Percentiles rank a stretch among this genome's conserved stretches.
Evolutionary conservation across 2,113 vertebrate species (phyloP).

Genomic region (Chionodraco myersi): DNA sequence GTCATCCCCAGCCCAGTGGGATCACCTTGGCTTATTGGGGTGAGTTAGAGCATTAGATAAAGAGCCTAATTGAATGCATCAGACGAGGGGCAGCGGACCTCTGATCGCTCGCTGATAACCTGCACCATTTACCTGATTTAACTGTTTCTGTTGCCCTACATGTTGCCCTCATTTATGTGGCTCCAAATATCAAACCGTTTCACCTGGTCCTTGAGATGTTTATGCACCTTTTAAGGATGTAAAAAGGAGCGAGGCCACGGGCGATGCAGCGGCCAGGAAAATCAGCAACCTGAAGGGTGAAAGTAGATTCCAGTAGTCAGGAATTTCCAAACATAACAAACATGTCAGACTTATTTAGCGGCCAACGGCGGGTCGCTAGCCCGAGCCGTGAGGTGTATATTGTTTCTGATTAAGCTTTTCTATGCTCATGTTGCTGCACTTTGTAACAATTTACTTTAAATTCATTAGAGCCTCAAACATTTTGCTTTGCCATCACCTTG

Average conservation of each 20-base stretch:
- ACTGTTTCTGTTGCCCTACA: slow-evolving; percentile 28
- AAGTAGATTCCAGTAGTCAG: slow-evolving; percentile 84
- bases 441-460: slow-evolving; percentile 77
- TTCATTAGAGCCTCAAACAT: slow-evolving; percentile 78
- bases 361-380: slow-evolving; percentile 55
- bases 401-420: slow-evolving; percentile 80
- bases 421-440: slow-evolving; percentile 62
- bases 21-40: slow-evolving; percentile 51
- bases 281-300: slow-evolving; percentile 71
- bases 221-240: slow-evolving; percentile 42
- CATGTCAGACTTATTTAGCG: slow-evolving; percentile 80
- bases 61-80: slow-evolving; percentile 74
- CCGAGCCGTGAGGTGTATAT: slow-evolving; percentile 74
- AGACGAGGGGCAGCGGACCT: slow-evolving; percentile 8
- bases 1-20: slow-evolving; percentile 80
- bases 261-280: slow-evolving; percentile 59
- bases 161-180: neutral
- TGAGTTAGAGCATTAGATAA: slow-evolving; percentile 70
- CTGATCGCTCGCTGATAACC: slow-evolving; percentile 63
- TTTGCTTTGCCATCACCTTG: slow-evolving; percentile 70
- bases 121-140: slow-evolving; percentile 62
- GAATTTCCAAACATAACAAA: slow-evolving; percentile 84
- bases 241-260: slow-evolving; percentile 37
- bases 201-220: slow-evolving; percentile 37
- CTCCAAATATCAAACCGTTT: slow-evolving; percentile 42